Base-by-base conservation (phyloP, 1,140 invertebrate genomes). In the Sitobion miscanthi region DNA sequence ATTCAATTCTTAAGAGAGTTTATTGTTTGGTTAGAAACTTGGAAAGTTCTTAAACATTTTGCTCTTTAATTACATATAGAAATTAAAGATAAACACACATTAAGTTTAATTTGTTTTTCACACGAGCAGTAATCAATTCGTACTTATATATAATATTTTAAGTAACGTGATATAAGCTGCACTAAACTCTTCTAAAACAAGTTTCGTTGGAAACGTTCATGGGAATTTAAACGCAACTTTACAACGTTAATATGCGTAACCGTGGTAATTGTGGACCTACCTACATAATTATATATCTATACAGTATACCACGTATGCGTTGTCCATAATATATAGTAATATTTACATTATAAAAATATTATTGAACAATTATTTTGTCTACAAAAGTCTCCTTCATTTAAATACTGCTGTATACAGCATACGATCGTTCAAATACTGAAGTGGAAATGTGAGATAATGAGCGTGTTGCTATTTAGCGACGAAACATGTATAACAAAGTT, bases 401-500 rank as follows among this genome's bases (percentile, higher is more conserved):
- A 21, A 88, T n/a, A 21, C 7, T 52, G 30, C n/a, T 77, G 14
- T 77, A 77, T 17, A 7, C 30, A n/a, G 17, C 20, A 47, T 9
- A 20, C 21, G 47, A 52, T n/a, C n/a, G 35, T 35, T 35, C 87
- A 52, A 54, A 88, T 42, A 42, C n/a, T 90, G 89, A 90, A 90
- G 89, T 90, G 89, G 89, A 90, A 90, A 90, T 90, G 89, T 90
- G 89, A 90, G 89, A 90, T 90, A 90, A 69, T 69, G 52, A n/a
- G 20, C 30, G 52, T 69, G 14, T 45, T 30, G 57, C 25, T 42
- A 49, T 90, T 90, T 69, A 89, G 21, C 57, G 20, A 45, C 89
- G 25, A 25, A 45, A 38, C 35, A 11, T 35, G 21, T 62, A 54
- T 23, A 4, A 38, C 9, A 54, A 23, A n/a, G 52, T 62, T 90